Base-by-base conservation (phyloP, 2,113 vertebrate species). In the Carassius carassius region DNA sequence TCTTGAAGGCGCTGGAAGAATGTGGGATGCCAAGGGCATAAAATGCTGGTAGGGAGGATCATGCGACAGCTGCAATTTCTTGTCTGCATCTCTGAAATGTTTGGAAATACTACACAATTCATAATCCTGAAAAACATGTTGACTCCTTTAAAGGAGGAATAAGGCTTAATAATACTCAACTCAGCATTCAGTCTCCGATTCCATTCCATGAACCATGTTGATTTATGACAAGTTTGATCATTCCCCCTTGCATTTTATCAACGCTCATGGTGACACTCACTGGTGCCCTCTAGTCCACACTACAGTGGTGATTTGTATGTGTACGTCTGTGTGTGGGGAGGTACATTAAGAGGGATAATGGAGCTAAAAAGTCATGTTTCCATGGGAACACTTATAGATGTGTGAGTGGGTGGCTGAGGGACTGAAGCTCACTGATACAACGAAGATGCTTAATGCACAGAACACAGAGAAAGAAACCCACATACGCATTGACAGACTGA, bases 281-380 rank as follows among this genome's bases (percentile, higher is more conserved):
- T 86, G 67, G 77, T 7, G n/a, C 70, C 81, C 72, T 60, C 72
- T 83, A 86, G 79, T 76, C 47, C 78, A 88, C 81, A 78, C 83
- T 44, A 63, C 62, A 32, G 25, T 84, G 74, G 85, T 58, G 62
- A 73, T 63, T 44, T 44, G 32, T 21, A n/a, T 63, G 58, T 63
- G 83, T 63, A 56, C 0, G 8, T 60, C 35, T 25, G 41, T 49
- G 49, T 70, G 47, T 23, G 32, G 16, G 75, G 58, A 51, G 70
- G 37, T 44, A 81, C 86, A 70, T 86, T 83, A 83, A 58, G 56
- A 58, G 67, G 86, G 85, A 67, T 73, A 84, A 84, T 89, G 75
- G 51, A 77, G 90, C 89, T 91, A 91, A 92, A 88, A 92, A 90
- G 88, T 84, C 87, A 87, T 17, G 91, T 93, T 93, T 90, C 90